Evolutionary conservation across 2,113 vertebrate species (phyloP), one percentile per base, ranked within the genome.

Genomic region (Gavialis gangeticus): DNA sequence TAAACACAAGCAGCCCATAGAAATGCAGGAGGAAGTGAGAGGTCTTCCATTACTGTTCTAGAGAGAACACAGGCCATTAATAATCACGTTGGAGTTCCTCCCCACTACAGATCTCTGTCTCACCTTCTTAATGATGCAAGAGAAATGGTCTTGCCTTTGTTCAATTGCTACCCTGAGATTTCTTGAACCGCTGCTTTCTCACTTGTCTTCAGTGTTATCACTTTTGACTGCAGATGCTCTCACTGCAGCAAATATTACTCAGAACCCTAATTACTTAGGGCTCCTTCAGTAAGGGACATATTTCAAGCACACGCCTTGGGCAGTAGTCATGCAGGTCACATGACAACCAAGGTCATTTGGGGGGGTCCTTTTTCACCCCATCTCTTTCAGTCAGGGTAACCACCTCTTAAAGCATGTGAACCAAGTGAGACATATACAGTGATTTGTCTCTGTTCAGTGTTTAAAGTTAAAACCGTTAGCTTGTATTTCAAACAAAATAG

Each of bases 101-200:
- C 90, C 95, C 14, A 66, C 1, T 4, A 66, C 30, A 78, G 63
- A 86, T 94, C 64, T 79, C 73, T 14, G 13, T 64, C n/a, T 83
- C 10, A 2, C 9, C 63, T 93, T 79, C 76, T 96, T 88, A 67
- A 75, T 84, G 59, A 83, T 92, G 75, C 18, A 94, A 83, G 91
- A 91, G 89, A 56, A 73, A n/a, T 30, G 27, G 81, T 64, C 79
- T 91, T 84, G 93, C 90, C 83, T 89, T 90, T 82, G 75, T 91
- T 94, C 25, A 19, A 54, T 28, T 76, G 81, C 85, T 82, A 85
- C 46, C 85, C 89, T 87, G 81, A 91, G 63, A 79, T 59, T 79
- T 86, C 95, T 82, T 34, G 46, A 85, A 25, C 62, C 21, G 0
- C 46, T 30, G 27, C 90, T 81, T 66, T 0, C 12, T 17, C 82